phyloP scores from a whole-genome alignment of 2,888 invertebrate genomes.

The Periphyllus acericola region DNA sequence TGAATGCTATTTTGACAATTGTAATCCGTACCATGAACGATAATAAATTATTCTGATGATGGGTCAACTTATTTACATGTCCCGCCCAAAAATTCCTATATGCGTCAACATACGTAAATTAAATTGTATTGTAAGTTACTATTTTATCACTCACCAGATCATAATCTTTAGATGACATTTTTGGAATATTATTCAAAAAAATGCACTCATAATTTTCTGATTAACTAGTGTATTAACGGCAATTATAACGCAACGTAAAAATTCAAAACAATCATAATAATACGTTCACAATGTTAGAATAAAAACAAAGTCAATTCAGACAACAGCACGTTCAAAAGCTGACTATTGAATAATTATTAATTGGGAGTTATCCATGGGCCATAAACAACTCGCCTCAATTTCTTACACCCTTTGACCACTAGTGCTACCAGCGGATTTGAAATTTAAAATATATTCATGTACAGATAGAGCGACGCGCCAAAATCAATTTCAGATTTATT shows the following conservation, averaged over 20 bases:
- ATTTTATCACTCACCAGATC: constrained; percentile 43
- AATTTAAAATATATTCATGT: neutral
- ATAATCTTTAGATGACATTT: constrained; percentile 53
- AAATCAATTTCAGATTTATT: constrained; percentile 23
- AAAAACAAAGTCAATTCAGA: no score
- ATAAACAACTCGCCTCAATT: constrained; percentile 21
- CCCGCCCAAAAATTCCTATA: constrained; percentile 52
- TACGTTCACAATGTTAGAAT: no score
- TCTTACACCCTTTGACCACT: constrained; percentile 44
- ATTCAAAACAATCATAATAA: constrained; percentile 2
- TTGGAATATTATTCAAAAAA: neutral
- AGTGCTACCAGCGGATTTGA: constrained; percentile 28
- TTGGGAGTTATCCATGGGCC: neutral
- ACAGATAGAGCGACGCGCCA: constrained; percentile 16
- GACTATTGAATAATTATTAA: no score
- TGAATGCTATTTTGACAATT: neutral
- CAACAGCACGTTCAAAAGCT: no score
- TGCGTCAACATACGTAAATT: neutral
- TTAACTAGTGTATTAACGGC: neutral
- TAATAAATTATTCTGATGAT: neutral
- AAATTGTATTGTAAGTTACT: neutral
- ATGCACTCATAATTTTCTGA: constrained; percentile 5
- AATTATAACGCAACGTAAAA: neutral
- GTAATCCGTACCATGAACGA: neutral
- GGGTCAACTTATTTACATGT: neutral